phyloP scores from a whole-genome alignment of 2,113 vertebrate species.

The Calidris pugnax region DNA sequence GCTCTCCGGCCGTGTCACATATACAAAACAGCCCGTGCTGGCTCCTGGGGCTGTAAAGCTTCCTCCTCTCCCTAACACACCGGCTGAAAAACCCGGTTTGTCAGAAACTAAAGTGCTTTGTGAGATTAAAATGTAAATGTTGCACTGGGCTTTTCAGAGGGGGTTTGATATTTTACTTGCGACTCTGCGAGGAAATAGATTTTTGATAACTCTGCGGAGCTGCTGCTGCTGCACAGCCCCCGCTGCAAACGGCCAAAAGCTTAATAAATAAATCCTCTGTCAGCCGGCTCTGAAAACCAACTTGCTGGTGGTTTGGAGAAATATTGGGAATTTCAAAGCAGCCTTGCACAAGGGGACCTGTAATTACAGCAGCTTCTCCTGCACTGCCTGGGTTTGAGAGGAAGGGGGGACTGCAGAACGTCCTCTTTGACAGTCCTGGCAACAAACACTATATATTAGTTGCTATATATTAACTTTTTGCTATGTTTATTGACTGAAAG shows the following conservation, averaged over 20 bases:
- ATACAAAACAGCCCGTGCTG: not conserved
- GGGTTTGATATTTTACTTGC: constrained; percentile 56
- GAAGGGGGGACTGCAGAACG: not conserved
- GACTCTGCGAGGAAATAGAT: constrained; percentile 58
- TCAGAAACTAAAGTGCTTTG: constrained; percentile 44
- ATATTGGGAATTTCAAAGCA: constrained; percentile 32
- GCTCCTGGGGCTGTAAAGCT: not conserved
- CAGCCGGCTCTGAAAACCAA: constrained; percentile 13
- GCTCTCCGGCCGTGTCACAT: accelerated
- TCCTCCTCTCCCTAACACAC: not conserved
- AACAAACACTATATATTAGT: not conserved
- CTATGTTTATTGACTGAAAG: not conserved
- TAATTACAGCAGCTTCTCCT: not conserved
- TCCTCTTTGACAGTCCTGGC: not conserved
- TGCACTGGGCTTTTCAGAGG: constrained; percentile 40
- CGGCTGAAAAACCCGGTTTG: constrained; percentile 16
- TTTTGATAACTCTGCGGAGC: constrained; percentile 61
- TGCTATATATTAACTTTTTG: not conserved
- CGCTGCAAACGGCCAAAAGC: constrained; percentile 29
- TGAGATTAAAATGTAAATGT: constrained; percentile 76
- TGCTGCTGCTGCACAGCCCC: constrained; percentile 12
- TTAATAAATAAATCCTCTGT: constrained; percentile 65
- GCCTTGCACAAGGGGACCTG: not conserved
- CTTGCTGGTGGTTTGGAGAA: constrained; percentile 21
- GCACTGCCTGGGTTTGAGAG: not conserved